These are phyloP conservation scores for Sebastiscus albofasciatus DNA, from an alignment of 2,797 vertebrate genomes.

Conservation along the genomic window DNA sequence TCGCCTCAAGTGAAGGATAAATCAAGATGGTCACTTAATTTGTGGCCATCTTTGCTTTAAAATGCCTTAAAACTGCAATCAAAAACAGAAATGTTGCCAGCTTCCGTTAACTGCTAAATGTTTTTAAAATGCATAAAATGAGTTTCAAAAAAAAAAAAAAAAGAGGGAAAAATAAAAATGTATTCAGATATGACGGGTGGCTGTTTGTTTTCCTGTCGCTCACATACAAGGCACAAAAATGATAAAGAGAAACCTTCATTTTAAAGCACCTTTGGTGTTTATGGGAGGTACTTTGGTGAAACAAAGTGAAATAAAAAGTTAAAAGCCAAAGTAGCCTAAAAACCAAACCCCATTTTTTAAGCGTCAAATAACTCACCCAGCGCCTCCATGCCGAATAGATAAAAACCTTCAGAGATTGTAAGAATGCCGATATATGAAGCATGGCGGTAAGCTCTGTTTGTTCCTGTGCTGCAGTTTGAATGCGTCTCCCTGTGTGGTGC, in stretches of 20 bases:
- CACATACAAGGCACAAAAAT: conserved; percentile 88
- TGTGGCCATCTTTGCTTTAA: conserved; percentile 14
- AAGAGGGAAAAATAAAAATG: background rate
- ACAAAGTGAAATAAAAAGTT: conserved; percentile 70
- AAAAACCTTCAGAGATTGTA: conserved; percentile 56
- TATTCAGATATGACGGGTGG: conserved; percentile 57
- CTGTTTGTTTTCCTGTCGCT: conserved; percentile 80
- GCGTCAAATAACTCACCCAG: conserved; percentile 65
- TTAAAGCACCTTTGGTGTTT: conserved; percentile 90
- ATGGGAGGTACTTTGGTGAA: conserved; percentile 88
- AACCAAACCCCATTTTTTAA: conserved; percentile 63
- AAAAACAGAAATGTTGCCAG: conserved; percentile 33
- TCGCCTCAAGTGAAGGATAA: conserved; percentile 9
- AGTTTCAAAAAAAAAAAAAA: background rate
- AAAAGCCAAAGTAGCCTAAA: conserved; percentile 73
- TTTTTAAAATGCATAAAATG: conserved; percentile 37
- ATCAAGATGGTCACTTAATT: conserved; percentile 2
- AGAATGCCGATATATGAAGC: conserved; percentile 56
- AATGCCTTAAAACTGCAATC: conserved; percentile 27
- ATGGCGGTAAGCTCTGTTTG: conserved; percentile 48
- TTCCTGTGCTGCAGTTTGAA: conserved; percentile 51
- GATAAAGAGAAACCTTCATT: conserved; percentile 85
- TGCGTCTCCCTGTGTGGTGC: conserved; percentile 62
- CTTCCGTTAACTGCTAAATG: conserved; percentile 36
- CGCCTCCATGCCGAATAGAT: conserved; percentile 59